Conservation (phyloP, 2,888 invertebrate species). For the Tipula unca region DNA sequence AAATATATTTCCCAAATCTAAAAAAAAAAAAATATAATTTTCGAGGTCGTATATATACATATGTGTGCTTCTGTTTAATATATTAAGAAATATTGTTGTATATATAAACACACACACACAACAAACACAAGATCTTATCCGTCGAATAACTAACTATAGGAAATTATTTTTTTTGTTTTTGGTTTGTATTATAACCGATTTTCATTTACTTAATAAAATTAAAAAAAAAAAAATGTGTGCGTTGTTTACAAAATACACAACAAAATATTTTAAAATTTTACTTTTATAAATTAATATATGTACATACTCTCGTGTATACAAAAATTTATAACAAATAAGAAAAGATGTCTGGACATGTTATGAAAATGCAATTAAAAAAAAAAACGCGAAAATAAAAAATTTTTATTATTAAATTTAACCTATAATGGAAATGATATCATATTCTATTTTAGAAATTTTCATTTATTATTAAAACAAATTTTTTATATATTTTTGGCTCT, state of each 20-base stretch:
- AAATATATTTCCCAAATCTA: background rate
- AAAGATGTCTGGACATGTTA: background rate
- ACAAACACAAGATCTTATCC: background rate
- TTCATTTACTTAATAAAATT: background rate
- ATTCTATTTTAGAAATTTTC: background rate
- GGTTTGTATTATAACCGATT: background rate
- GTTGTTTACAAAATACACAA: background rate
- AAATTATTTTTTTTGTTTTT: background rate
- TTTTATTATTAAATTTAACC: background rate
- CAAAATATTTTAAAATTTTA: background rate
- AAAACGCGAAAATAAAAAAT: background rate
- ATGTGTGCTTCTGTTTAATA: background rate
- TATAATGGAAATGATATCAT: conserved; percentile 14
- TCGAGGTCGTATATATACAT: too few relatives aligned
- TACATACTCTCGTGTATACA: background rate
- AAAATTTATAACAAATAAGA: too few relatives aligned
- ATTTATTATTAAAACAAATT: background rate
- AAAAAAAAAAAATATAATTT: background rate
- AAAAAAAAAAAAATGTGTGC: background rate
- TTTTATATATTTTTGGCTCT: background rate
- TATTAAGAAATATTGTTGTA: background rate
- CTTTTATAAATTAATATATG: background rate
- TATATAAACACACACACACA: background rate
- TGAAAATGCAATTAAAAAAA: background rate
- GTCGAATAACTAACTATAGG: background rate